A percentile compares a stretch with the other conserved stretches of the same genome.
phyloP scores from a whole-genome alignment of 92 coral and sea anemone species.

The Porites lobata region DNA sequence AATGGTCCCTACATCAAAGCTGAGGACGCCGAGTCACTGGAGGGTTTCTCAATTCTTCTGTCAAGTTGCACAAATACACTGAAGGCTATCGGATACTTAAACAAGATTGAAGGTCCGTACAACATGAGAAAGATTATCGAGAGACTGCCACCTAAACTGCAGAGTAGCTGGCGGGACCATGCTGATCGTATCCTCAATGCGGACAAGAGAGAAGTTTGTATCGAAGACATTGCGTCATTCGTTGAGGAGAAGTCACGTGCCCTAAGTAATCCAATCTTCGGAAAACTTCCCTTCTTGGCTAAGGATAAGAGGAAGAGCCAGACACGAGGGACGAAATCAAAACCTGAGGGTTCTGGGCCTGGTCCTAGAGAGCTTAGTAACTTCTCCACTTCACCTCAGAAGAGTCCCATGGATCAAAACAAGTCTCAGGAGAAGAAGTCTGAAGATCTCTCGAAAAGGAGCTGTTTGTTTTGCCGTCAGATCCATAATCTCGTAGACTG shows the following conservation, averaged over 20 bases:
- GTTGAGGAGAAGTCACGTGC: conserved; percentile 60
- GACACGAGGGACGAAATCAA: background rate
- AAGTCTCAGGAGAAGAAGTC: too few species aligned
- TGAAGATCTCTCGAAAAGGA: too few species aligned
- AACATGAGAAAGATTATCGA: conserved; percentile 45
- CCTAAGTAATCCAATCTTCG: conserved; percentile 54
- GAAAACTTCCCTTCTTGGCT: conserved; percentile 17
- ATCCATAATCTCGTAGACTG: too few species aligned
- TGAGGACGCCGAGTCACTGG: conserved; percentile 53
- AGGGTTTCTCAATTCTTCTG: conserved; percentile 32
- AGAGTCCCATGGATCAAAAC: background rate
- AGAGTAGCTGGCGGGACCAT: conserved; percentile 51
- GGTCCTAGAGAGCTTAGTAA: background rate
- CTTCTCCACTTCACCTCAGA: background rate
- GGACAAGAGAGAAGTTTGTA: conserved; percentile 42
- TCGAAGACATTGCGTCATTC: conserved; percentile 58
- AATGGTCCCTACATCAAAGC: conserved; percentile 21
- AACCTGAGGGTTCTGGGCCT: background rate
- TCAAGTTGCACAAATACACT: conserved; percentile 48
- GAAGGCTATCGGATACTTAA: conserved; percentile 38
- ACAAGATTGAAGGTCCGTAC: conserved; percentile 48
- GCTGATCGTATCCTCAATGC: conserved; percentile 50
- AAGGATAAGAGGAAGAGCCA: background rate
- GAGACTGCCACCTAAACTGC: conserved; percentile 41
- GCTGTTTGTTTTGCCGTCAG: too few species aligned